phyloP scores from a whole-genome alignment of 2,113 vertebrate genomes.

The Heloderma charlesbogerti region DNA sequence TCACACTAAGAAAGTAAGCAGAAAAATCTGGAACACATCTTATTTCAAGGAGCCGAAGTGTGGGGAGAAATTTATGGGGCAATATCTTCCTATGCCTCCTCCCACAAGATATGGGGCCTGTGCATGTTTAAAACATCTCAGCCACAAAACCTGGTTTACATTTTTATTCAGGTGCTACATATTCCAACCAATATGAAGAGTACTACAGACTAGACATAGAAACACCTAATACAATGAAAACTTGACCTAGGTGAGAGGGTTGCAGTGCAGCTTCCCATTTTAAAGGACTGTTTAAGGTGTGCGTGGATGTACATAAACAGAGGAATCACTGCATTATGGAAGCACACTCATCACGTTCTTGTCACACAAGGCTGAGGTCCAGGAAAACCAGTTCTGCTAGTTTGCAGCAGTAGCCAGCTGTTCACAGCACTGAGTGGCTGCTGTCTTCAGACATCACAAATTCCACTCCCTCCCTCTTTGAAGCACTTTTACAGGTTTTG shows the following conservation, averaged over 20 bases:
- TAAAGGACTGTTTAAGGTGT: not conserved
- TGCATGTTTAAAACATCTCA: slow-evolving; percentile 14
- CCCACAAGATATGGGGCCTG: not conserved
- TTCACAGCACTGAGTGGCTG: not conserved
- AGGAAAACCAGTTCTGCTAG: slow-evolving; percentile 11
- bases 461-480: not conserved
- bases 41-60: slow-evolving; percentile 14
- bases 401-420: not conserved
- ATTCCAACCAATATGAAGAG: not conserved
- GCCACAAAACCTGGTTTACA: slow-evolving; percentile 15
- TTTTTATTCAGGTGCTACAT: slow-evolving; percentile 24
- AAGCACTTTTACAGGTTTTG: not conserved
- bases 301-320: not conserved
- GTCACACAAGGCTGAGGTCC: not conserved
- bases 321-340: not conserved
- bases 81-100: not conserved
- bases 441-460: not conserved
- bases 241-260: not conserved
- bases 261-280: not conserved
- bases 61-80: not conserved
- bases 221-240: not conserved
- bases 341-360: not conserved
- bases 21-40: slow-evolving; percentile 23
- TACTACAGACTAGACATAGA: not conserved
- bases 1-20: not conserved